Conservation (phyloP, 2,888 invertebrate genomes). For the Pseudanteris insignis region DNA sequence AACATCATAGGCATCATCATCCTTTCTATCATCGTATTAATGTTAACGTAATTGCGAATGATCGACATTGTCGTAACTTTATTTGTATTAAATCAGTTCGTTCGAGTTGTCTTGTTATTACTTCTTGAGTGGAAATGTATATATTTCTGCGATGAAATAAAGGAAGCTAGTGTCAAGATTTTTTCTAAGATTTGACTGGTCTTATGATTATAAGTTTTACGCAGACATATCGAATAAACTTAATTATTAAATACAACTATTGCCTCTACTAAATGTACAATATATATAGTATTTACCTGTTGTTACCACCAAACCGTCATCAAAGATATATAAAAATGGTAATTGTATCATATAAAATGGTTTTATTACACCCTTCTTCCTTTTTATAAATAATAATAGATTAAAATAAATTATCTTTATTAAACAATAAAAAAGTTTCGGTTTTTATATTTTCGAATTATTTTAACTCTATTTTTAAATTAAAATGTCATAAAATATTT, state of each 20-base stretch:
- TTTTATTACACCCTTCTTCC: too few relatives aligned
- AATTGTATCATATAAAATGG: constrained; percentile 60
- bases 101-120: constrained; percentile 12
- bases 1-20: constrained; percentile 35
- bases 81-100: constrained; percentile 43
- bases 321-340: constrained; percentile 67
- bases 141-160: constrained; percentile 14
- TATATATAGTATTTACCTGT: constrained; percentile 68
- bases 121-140: constrained; percentile 16
- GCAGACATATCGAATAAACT: constrained; percentile 13
- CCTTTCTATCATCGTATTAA: constrained; percentile 39
- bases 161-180: neutral
- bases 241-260: constrained; percentile 64
- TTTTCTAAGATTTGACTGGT: constrained; percentile 2
- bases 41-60: constrained; percentile 31
- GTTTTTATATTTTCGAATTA: neutral
- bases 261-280: constrained; percentile 67
- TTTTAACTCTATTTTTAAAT: too few relatives aligned
- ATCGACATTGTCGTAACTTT: constrained; percentile 44
- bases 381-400: neutral
- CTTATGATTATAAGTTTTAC: constrained; percentile 7
- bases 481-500: neutral
- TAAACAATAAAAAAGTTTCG: too few relatives aligned
- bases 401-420: too few relatives aligned
- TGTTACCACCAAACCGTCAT: constrained; percentile 67